Base-by-base conservation (phyloP, 2,888 invertebrate species). In the Xiphydria camelus region DNA sequence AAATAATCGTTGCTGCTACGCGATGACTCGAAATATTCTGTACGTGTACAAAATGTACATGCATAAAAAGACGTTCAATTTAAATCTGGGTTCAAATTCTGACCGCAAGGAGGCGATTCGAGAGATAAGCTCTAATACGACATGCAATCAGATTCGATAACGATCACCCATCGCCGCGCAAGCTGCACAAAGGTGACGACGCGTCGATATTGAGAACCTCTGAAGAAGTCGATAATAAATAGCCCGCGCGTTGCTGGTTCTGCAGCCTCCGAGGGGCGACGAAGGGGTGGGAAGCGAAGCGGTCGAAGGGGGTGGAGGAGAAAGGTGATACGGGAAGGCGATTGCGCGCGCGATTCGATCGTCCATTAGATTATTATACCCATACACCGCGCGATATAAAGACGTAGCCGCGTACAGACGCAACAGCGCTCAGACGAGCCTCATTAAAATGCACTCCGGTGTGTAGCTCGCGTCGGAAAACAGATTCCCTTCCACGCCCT, bases 361-460 rank as follows among this genome's bases (percentile, higher is more conserved):
- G 47, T 53, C 57, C 51, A 54, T 59, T 48, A 51, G 49, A 41
- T 59, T 57, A 55, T 61, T 57, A 57, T n/a, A n/a, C n/a, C n/a
- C n/a, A n/a, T n/a, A n/a, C n/a, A n/a, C 51, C 48, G 44, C 44
- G 49, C 45, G 52, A 43, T 54, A 56, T 58, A 45, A 49, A 53
- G 47, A 53, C 48, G 47, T 31, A 41, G 34, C 45, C 19, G 23
- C 48, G 38, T 39, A n/a, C n/a, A n/a, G n/a, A n/a, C n/a, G n/a
- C n/a, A n/a, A n/a, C n/a, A n/a, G n/a, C n/a, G n/a, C n/a, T n/a
- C n/a, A n/a, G n/a, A n/a, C n/a, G n/a, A n/a, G n/a, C n/a, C n/a
- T n/a, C n/a, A n/a, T n/a, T n/a, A n/a, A n/a, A n/a, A n/a, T n/a
- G n/a, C n/a, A n/a, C n/a, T n/a, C n/a, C n/a, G n/a, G n/a, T n/a